Percentiles rank a stretch among this genome's conserved stretches.
Evolutionary conservation across 2,888 invertebrate genomes (phyloP).

Genomic region (Nomada fucata): DNA sequence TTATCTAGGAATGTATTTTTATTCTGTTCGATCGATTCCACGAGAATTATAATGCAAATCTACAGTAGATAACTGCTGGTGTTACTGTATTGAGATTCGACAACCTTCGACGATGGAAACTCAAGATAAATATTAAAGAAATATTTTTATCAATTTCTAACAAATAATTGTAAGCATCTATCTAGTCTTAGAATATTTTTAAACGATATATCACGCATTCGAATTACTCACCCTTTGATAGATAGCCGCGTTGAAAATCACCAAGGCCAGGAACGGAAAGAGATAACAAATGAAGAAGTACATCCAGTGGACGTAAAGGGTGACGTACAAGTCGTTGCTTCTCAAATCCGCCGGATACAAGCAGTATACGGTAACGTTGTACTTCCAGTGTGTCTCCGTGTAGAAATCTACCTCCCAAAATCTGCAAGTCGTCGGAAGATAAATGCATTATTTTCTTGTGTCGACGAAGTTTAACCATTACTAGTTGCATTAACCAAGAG

Average conservation of each 20-base stretch:
- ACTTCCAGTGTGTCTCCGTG: slow-evolving; percentile 82
- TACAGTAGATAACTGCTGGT: too few relatives aligned
- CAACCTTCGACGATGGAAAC: too few relatives aligned
- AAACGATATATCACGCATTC: background rate
- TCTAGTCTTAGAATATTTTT: too few relatives aligned
- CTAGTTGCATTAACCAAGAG: too few relatives aligned
- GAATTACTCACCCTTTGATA: slow-evolving; percentile 90
- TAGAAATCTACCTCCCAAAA: slow-evolving; percentile 89
- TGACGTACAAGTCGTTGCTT: slow-evolving; percentile 90
- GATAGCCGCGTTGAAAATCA: slow-evolving; percentile 95
- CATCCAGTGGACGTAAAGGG: slow-evolving; percentile 96
- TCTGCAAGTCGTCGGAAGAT: slow-evolving; percentile 77
- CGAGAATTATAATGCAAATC: too few relatives aligned
- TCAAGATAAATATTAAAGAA: too few relatives aligned
- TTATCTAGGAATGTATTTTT: too few relatives aligned
- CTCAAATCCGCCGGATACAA: slow-evolving; percentile 89
- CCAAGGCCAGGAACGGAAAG: slow-evolving; percentile 94
- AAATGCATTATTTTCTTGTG: background rate
- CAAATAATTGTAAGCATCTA: too few relatives aligned
- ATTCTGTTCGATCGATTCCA: too few relatives aligned
- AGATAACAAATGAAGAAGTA: slow-evolving; percentile 97
- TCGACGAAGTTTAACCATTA: background rate
- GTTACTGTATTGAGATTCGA: too few relatives aligned
- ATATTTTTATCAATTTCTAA: too few relatives aligned
- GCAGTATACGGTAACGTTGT: slow-evolving; percentile 89